Base-by-base conservation (phyloP, 2,797 vertebrate genomes). In the Thaleichthys pacificus region DNA sequence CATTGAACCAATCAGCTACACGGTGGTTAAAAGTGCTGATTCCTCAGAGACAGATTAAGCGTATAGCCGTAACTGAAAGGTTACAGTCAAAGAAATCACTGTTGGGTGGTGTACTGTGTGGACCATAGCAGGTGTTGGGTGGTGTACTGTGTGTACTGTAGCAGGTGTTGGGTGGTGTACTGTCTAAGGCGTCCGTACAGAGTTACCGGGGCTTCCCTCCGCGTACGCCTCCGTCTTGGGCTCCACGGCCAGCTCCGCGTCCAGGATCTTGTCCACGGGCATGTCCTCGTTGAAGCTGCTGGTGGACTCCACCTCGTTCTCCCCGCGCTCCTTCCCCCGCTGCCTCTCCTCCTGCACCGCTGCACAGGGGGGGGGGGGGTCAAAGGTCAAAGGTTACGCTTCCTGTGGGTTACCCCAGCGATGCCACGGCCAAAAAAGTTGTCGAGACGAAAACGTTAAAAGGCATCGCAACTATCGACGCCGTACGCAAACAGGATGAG, bases 341-440 rank as follows among this genome's bases (percentile, higher is more conserved):
- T 99, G 97, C 76, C 97, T 92, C 85, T 99, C 97, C 71, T 99
- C 97, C 82, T 99, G 97, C 69, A 99, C 97, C 24, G 97, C 97
- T 98, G 85, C 69, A 65, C 65, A 68, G 71, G 7, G 49, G 24
- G 24, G 24, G 68, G 71, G 7, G 49, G 24, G 24, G 24, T 24
- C 60, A 76, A 74, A 68, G 30, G 54, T 8, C 49, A 32, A 3
- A 42, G 7, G n/a, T 58, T 56, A 32, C 30, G 35, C 26, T 62
- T 67, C 54, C 58, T 32, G n/a, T 35, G 5, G 32, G 32, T 42
- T 11, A 57, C 14, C 56, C 5, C n/a, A n/a, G 21, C 19, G 8
- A 57, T 8, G 19, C 56, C 7, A 57, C 9, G 56, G 1, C 26
- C 1, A 2, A 28, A 28, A 28, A 28, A 28, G 3, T 28, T 28